Evolutionary conservation across 2,797 vertebrate genomes (phyloP).

Genomic region (Craterocephalus amniculus): DNA sequence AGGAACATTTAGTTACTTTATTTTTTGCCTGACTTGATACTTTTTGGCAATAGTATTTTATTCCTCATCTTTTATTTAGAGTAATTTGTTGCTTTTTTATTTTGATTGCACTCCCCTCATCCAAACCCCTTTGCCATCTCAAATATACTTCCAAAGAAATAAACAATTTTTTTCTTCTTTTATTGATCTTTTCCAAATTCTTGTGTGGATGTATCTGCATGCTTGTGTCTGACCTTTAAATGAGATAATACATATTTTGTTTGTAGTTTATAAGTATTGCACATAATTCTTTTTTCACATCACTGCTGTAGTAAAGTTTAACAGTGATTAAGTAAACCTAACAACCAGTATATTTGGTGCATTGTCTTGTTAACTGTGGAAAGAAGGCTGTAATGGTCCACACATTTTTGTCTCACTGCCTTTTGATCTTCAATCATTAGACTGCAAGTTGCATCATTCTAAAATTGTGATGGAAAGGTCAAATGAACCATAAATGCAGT

Average conservation of each 20-base stretch:
- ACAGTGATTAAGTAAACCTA: background rate
- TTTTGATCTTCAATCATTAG: background rate
- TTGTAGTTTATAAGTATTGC: background rate
- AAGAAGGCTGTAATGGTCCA: background rate
- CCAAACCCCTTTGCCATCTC: background rate
- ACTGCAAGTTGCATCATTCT: background rate
- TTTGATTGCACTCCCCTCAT: background rate
- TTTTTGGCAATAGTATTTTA: constrained; percentile 15
- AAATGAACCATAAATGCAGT: background rate
- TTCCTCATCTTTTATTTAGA: constrained; percentile 1
- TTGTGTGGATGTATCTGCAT: background rate
- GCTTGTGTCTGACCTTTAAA: background rate
- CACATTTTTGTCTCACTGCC: background rate
- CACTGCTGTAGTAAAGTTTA: background rate
- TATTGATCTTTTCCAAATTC: background rate
- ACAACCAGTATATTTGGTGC: background rate
- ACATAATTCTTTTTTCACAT: background rate
- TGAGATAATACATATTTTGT: background rate
- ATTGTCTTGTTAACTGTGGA: no score
- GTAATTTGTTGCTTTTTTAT: background rate
- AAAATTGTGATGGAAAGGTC: background rate
- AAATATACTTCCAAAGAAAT: background rate
- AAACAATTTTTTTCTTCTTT: background rate
- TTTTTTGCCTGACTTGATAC: no score
- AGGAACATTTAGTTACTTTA: no score